Base-by-base conservation (phyloP, 2,797 vertebrate genomes). In the Sus cebifrons region DNA sequence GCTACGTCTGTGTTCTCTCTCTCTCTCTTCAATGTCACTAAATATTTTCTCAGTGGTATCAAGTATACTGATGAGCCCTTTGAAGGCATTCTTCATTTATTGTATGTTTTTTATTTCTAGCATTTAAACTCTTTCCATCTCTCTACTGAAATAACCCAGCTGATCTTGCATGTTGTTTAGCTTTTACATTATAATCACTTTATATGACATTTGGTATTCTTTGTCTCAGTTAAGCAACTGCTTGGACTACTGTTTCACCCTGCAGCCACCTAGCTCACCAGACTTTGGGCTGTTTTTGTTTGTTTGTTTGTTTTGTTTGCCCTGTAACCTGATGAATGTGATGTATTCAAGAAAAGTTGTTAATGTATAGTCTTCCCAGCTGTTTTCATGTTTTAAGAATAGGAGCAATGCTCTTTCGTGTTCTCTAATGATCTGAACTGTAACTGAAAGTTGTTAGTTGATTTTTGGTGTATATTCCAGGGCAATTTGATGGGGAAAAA, bases 391-490 rank as follows among this genome's bases (percentile, higher is more conserved):
- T 56, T 75, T 52, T 74, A 52, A 13, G 21, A 23, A 60, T 78
- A 73, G 36, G 8, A 78, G 58, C 36, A 89, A 5, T 73, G 13
- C 7, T 23, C n/a, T 92, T 84, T 91, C 52, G n/a, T 81, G n/a
- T 18, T 89, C 25, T 49, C 40, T 73, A 3, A 18, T 85, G 83
- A 52, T 73, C 78, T 74, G 93, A 81, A 74, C 60, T 74, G 3
- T 68, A 60, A 88, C 60, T 92, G 36, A 78, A 71, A 71, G 13
- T 84, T 65, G 44, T 73, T 25, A 27, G 16, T 73, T 71, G 20
- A 78, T 58, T 84, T 96, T 88, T 77, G 23, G 87, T 36, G 65
- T 75, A 75, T 84, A 70, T 94, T 91, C 15, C 77, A n/a, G 23
- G n/a, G 78, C 70, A 83, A 64, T 62, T 71, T 83, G 56, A 77